Percentiles rank a stretch among this genome's conserved stretches.
Evolutionary conservation across 2,113 vertebrate species (phyloP).

Genomic region (Hydrochoerus hydrochaeris): DNA sequence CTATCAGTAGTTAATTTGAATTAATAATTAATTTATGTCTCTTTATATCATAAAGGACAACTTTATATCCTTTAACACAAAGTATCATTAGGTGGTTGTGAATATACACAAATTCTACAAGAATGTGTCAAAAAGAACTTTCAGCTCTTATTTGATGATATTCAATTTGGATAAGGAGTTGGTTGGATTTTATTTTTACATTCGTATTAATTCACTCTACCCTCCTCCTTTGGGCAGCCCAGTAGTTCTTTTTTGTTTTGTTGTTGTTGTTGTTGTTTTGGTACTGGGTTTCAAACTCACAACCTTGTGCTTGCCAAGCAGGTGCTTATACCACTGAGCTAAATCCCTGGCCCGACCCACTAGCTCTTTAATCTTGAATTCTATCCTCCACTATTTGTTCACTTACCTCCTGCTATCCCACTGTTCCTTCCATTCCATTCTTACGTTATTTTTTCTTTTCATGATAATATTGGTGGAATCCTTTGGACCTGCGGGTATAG

Average conservation of each 20-base stretch:
- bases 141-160: not conserved
- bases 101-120: constrained; percentile 18
- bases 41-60: not conserved
- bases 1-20: not conserved
- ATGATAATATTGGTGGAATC: not conserved
- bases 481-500: not conserved
- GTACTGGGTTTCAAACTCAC: no score
- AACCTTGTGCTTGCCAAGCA: no score
- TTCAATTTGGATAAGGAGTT: not conserved
- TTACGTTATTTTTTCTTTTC: not conserved
- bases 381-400: not conserved
- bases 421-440: not conserved
- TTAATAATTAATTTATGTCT: not conserved
- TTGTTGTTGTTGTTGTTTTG: no score
- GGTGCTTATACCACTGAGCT: no score
- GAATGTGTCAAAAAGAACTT: not conserved
- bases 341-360: not conserved
- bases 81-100: not conserved
- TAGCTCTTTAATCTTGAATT: not conserved
- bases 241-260: not conserved
- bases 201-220: not conserved
- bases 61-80: not conserved
- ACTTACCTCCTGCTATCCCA: not conserved
- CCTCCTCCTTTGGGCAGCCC: not conserved
- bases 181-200: not conserved